phyloP scores from a whole-genome alignment of 2,113 vertebrate genomes.

The Triplophysa rosa region DNA sequence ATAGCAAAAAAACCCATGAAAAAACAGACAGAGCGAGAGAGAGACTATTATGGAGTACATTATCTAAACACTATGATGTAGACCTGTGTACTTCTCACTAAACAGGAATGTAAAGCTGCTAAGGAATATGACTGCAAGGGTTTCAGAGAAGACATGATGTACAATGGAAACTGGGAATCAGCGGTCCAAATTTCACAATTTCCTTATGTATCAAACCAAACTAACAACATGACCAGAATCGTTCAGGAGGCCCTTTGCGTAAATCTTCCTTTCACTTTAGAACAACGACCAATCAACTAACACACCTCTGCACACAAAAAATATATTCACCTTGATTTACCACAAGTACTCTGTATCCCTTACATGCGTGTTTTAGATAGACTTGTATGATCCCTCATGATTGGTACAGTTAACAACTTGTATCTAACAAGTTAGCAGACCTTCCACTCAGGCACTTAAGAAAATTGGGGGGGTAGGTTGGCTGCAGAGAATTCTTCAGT shows the following conservation, averaged over 20 bases:
- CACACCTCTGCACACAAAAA: not conserved
- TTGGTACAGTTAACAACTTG: no score
- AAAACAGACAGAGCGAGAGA: no score
- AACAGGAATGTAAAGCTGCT: not conserved
- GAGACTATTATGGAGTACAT: no score
- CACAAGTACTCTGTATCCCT: not conserved
- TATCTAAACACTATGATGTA: not conserved
- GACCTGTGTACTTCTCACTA: not conserved
- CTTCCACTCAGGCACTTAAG: conserved; percentile 22
- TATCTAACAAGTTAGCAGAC: conserved; percentile 66
- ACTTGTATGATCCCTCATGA: conserved; percentile 81
- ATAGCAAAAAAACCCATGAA: no score
- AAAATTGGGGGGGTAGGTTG: not conserved
- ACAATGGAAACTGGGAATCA: conserved; percentile 1
- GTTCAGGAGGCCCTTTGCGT: not conserved
- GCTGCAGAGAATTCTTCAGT: conserved; percentile 24
- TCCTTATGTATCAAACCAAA: not conserved
- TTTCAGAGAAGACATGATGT: not conserved
- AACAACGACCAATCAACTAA: not conserved
- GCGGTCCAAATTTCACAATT: conserved; percentile 6
- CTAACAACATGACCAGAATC: not conserved
- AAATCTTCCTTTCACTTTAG: not conserved
- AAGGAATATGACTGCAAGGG: not conserved
- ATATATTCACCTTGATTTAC: not conserved
- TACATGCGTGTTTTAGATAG: conserved; percentile 40